Base-by-base conservation (phyloP, 2,797 vertebrate species). In the Amblyraja radiata region DNA sequence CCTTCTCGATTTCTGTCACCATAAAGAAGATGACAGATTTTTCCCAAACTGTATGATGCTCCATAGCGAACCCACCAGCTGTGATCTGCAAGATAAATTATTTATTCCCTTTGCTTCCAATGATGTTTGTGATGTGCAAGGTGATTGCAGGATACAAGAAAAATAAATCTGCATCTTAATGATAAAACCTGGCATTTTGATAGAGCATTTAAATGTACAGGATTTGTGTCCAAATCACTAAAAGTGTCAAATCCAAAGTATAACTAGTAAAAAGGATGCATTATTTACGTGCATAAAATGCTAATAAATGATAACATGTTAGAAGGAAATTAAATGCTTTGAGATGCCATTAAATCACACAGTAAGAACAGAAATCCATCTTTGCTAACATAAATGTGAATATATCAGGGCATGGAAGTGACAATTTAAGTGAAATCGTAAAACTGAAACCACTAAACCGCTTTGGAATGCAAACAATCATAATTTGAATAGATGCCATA, bases 11-110 rank as follows among this genome's bases (percentile, higher is more conserved):
- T 95, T 28, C 93, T 68, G 71, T 95, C 93, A 63, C 93, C 93
- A 14, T 93, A 81, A 80, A 95, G 94, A 83, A 95, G 95, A 93
- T 81, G 46, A 0, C 93, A 95, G 93, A 96, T 94, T 90, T 94
- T 93, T 86, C 94, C 94, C 94, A 96, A 93, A 93, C 95, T 96
- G 93, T 95, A 95, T 93, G 96, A 93, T 93, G 94, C 83, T 74
- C 95, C 94, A 63, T 94, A 96, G 46, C 94, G 95, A 94, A 95
- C 94, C 93, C 94, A 80, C 94, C 95, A 96, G 79, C 94, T 93
- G 23, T 95, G 78, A 95, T 93, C 95, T 96, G 93, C 46, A 93
- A 94, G 94, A 93, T 93, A 94, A 90, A 90, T 90, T 14, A 90
- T 65, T 13, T 54, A 54, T 54, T 54, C 46, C 46, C 46, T 54